phyloP scores from a whole-genome alignment of 2,113 vertebrate species.

The Saccopteryx leptura region DNA sequence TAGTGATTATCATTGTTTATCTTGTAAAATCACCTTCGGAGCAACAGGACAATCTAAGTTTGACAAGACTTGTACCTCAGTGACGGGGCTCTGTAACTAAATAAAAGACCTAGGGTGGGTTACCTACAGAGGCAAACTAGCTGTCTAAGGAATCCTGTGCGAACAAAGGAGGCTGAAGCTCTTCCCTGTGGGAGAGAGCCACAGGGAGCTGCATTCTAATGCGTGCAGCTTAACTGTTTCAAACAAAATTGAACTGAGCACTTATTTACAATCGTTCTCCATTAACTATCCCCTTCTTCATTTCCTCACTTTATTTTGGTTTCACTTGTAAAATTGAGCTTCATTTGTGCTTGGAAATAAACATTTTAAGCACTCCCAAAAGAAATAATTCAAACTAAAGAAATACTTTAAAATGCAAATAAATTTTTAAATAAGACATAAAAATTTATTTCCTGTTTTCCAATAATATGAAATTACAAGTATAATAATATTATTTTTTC shows the following conservation, averaged over 20 bases:
- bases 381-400: constrained; percentile 39
- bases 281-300: not conserved
- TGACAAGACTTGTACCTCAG: not conserved
- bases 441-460: not conserved
- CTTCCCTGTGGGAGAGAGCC: not conserved
- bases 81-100: constrained; percentile 5
- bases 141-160: not conserved
- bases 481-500: not conserved
- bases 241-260: not conserved
- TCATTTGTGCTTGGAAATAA: constrained; percentile 22
- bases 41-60: not conserved
- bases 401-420: not conserved
- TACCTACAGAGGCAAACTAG: not conserved
- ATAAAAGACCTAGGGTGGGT: not conserved
- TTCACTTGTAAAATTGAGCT: constrained; percentile 46
- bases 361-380: not conserved
- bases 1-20: constrained; percentile 39
- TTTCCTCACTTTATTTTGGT: not conserved
- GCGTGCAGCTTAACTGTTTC: not conserved
- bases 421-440: not conserved
- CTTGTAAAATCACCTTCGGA: constrained; percentile 26
- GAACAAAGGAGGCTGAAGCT: not conserved
- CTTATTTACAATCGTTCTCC: not conserved
- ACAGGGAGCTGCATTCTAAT: not conserved
- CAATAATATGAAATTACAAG: not conserved